phyloP scores from a whole-genome alignment of 2,888 invertebrate genomes.

The Tribolium freemani region DNA sequence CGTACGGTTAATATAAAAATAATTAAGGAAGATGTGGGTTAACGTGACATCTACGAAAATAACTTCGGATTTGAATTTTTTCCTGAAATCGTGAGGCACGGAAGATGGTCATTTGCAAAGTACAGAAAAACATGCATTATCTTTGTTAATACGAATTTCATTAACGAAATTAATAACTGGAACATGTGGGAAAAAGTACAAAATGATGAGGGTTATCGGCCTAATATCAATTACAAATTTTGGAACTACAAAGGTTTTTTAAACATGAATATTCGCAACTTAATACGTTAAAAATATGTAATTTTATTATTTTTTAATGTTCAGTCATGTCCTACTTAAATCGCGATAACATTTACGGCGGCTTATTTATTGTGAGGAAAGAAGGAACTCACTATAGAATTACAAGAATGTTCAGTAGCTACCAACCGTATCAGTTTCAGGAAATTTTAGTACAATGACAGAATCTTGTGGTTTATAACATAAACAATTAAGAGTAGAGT shows the following conservation, averaged over 20 bases:
- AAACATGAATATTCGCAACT: not conserved
- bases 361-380: not conserved
- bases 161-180: not conserved
- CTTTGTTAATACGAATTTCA: not conserved
- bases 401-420: not conserved
- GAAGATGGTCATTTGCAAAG: conserved; percentile 16
- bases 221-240: conserved; percentile 1
- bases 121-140: conserved; percentile 5
- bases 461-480: not conserved
- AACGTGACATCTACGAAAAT: conserved; percentile 22
- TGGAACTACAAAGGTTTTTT: not conserved
- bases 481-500: not conserved
- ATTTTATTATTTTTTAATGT: conserved; percentile 21
- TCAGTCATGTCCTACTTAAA: conserved; percentile 15
- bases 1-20: conserved; percentile 22
- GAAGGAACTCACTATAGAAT: not conserved
- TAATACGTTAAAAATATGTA: not conserved
- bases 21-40: conserved; percentile 25
- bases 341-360: conserved; percentile 5
- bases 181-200: not conserved
- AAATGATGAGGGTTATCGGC: conserved; percentile 9
- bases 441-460: not conserved
- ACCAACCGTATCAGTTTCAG: not conserved
- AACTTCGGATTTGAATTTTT: conserved; percentile 13
- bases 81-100: conserved; percentile 4